A percentile compares a stretch with the other conserved stretches of the same genome.
Conservation (phyloP, 2,888 invertebrate genomes). For the Aromia moschata region DNA sequence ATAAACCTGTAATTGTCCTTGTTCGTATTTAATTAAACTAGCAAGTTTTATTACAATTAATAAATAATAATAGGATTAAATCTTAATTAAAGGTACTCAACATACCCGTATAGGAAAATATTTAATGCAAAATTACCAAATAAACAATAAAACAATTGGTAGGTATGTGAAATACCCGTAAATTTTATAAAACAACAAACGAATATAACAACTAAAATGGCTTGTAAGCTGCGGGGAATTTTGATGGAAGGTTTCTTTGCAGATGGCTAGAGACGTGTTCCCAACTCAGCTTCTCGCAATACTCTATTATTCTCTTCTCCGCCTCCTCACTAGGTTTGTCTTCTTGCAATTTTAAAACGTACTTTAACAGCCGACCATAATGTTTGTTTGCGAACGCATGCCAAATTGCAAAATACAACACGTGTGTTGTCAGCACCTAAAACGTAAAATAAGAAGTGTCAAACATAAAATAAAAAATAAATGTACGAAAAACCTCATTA, state of each 20-base stretch:
- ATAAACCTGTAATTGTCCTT: too few relatives aligned
- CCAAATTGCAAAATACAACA: constrained; percentile 81
- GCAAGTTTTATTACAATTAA: background rate
- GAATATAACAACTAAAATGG: constrained; percentile 69
- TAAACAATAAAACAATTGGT: constrained; percentile 11
- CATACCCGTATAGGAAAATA: constrained; percentile 20
- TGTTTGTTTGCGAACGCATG: constrained; percentile 82
- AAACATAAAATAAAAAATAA: too few relatives aligned
- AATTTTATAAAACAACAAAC: constrained; percentile 9
- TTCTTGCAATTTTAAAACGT: constrained; percentile 79
- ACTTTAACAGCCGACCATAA: constrained; percentile 83
- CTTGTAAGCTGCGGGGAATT: constrained; percentile 75
- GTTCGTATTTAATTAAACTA: constrained; percentile 4
- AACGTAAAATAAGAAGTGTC: constrained; percentile 23
- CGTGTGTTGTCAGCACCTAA: constrained; percentile 55
- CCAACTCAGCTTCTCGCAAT: constrained; percentile 77
- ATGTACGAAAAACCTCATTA: too few relatives aligned
- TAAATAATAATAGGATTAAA: constrained; percentile 14
- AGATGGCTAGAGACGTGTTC: constrained; percentile 69
- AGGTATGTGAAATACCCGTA: constrained; percentile 34
- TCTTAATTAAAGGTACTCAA: constrained; percentile 6
- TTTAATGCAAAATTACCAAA: constrained; percentile 2
- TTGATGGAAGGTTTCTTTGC: constrained; percentile 69
- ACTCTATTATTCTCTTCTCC: constrained; percentile 74
- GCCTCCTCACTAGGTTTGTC: constrained; percentile 81